These are phyloP conservation scores for Dreissena rostriformis DNA, from an alignment of 1,140 invertebrate species.

Conservation along the genomic window DNA sequence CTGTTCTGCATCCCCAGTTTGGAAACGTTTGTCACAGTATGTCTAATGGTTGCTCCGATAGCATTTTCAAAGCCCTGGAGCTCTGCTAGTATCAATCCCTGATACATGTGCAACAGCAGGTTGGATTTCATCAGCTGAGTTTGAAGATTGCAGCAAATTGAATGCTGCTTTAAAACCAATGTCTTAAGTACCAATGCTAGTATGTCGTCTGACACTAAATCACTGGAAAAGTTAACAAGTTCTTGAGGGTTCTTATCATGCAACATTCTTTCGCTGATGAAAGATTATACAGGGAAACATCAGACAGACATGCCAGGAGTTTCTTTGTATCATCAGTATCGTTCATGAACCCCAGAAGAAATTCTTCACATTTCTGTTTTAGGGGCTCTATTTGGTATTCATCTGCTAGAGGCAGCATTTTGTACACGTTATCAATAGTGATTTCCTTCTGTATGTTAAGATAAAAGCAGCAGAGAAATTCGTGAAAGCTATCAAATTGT, in stretches of 20 bases:
- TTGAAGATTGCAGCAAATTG: background rate
- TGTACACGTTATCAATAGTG: constrained; percentile 11
- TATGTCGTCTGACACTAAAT: background rate
- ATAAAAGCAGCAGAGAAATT: constrained; percentile 23
- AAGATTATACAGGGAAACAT: background rate
- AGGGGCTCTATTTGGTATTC: constrained; percentile 12
- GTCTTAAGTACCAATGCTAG: background rate
- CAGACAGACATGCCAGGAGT: background rate
- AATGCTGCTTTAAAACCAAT: background rate
- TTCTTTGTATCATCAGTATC: background rate
- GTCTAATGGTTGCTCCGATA: background rate
- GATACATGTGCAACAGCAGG: background rate
- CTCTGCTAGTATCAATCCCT: background rate
- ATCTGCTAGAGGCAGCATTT: constrained; percentile 16
- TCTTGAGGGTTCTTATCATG: background rate
- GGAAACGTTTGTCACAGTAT: background rate
- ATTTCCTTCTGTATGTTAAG: constrained; percentile 1
- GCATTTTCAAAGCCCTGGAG: background rate
- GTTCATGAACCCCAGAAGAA: background rate
- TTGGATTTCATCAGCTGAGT: background rate
- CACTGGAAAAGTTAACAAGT: background rate
- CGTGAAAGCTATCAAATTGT: constrained; percentile 10
- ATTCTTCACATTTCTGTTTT: background rate
- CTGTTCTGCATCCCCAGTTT: background rate
- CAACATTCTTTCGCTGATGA: background rate